Evolutionary conservation across 2,797 vertebrate genomes (phyloP).

Genomic region (Bovichtus diacanthus): DNA sequence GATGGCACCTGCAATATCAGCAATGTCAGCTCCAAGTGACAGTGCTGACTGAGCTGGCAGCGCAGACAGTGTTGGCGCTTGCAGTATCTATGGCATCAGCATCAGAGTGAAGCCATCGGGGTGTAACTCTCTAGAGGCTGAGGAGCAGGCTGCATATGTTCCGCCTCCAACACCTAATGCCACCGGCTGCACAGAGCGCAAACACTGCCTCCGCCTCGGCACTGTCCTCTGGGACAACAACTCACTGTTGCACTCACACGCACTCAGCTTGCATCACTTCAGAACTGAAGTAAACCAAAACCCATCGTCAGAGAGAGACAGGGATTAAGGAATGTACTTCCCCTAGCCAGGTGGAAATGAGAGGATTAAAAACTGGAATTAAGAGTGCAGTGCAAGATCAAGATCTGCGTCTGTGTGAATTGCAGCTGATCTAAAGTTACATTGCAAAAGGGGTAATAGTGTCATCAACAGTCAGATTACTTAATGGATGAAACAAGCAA

Average conservation of each 20-base stretch:
- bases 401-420: slow-evolving; percentile 50
- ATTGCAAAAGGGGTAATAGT: slow-evolving; percentile 36
- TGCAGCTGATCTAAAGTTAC: slow-evolving; percentile 40
- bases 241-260: slow-evolving; percentile 80
- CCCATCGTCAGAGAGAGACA: slow-evolving; percentile 62
- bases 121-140: slow-evolving; percentile 74
- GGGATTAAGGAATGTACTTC: slow-evolving; percentile 75
- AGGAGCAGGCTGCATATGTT: slow-evolving; percentile 87
- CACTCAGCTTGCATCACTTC: slow-evolving; percentile 84
- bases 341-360: slow-evolving; percentile 71
- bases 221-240: slow-evolving; percentile 70
- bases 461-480: slow-evolving; percentile 18
- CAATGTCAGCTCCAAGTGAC: slow-evolving; percentile 45
- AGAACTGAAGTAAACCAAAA: slow-evolving; percentile 71
- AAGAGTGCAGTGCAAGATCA: slow-evolving; percentile 49
- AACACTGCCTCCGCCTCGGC: slow-evolving; percentile 70
- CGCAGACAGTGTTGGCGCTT: slow-evolving; percentile 46
- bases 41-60: slow-evolving; percentile 50
- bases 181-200: slow-evolving; percentile 86
- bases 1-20: slow-evolving; percentile 56
- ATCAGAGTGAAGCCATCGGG: slow-evolving; percentile 61
- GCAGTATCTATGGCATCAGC: slow-evolving; percentile 71
- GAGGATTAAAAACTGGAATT: slow-evolving; percentile 71
- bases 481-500: slow-evolving; percentile 25
- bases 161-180: slow-evolving; percentile 90